A percentile compares a stretch with the other conserved stretches of the same genome.
phyloP scores from a whole-genome alignment of 2,888 invertebrate genomes.

The Yponomeuta cagnagella region DNA sequence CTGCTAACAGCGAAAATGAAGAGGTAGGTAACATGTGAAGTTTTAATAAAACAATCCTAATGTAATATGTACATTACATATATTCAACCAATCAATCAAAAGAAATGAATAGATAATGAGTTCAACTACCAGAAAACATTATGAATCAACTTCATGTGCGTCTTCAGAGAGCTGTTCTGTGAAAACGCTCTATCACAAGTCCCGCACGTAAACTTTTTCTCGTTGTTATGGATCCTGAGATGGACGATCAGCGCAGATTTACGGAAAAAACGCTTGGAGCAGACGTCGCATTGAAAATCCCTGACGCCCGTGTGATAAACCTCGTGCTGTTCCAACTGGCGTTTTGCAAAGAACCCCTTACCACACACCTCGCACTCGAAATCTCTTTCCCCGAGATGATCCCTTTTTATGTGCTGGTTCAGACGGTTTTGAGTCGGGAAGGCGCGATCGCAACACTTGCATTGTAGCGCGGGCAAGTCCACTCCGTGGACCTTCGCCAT shows the following conservation, averaged over 20 bases:
- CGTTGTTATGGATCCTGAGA: constrained; percentile 36
- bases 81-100: background rate
- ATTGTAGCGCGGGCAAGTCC: constrained; percentile 50
- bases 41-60: background rate
- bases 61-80: background rate
- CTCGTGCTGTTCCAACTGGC: constrained; percentile 59
- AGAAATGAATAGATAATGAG: background rate
- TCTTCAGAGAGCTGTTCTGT: constrained; percentile 30
- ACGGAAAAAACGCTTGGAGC: constrained; percentile 36
- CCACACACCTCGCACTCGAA: constrained; percentile 75
- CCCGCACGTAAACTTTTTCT: constrained; percentile 7
- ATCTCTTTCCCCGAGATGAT: constrained; percentile 39
- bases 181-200: constrained; percentile 53
- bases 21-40: too few relatives aligned
- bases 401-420: constrained; percentile 55
- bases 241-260: constrained; percentile 39
- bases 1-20: too few relatives aligned
- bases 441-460: constrained; percentile 60
- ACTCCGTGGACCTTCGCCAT: constrained; percentile 51
- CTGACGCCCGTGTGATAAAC: constrained; percentile 51
- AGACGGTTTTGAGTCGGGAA: constrained; percentile 66
- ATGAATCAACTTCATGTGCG: constrained; percentile 39
- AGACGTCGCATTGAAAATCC: constrained; percentile 34
- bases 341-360: constrained; percentile 68
- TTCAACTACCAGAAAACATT: background rate